Percentiles rank a stretch among this genome's conserved stretches.
phyloP scores from a whole-genome alignment of 2,888 invertebrate species.

The Griposia aprilina region DNA sequence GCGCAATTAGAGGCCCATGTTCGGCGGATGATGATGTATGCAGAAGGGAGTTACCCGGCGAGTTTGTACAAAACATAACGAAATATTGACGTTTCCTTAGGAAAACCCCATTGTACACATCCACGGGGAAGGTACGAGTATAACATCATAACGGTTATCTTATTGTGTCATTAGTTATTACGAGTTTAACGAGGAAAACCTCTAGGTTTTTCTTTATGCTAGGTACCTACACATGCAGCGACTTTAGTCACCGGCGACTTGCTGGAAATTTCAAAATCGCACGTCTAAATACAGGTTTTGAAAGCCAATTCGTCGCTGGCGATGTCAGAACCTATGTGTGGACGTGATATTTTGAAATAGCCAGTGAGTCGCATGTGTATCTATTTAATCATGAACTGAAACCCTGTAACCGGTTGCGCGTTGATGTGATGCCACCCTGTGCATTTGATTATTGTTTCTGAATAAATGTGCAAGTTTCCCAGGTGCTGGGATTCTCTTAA shows the following conservation, averaged over 20 bases:
- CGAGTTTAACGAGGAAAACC: neutral
- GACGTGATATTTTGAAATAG: too few species aligned
- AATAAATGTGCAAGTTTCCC: conserved; percentile 10
- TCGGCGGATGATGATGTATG: neutral
- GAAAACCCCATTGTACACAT: neutral
- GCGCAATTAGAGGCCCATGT: neutral
- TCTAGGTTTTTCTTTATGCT: neutral
- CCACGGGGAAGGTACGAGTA: neutral
- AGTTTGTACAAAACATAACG: neutral
- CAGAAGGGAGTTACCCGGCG: neutral
- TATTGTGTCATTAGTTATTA: conserved; percentile 4
- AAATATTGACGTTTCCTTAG: neutral
- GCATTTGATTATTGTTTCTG: neutral
- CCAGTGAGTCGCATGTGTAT: too few species aligned
- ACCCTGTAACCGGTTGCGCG: too few species aligned
- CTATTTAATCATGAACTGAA: too few species aligned
- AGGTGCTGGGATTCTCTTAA: neutral
- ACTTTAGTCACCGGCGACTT: neutral
- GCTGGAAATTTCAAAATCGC: neutral
- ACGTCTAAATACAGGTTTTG: neutral
- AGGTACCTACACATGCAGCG: neutral
- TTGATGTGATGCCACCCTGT: too few species aligned
- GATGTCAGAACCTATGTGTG: neutral
- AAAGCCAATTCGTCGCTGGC: neutral
- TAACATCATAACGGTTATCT: neutral